phyloP scores from a whole-genome alignment of 2,797 vertebrate genomes.

The Enteromius paludinosus region DNA sequence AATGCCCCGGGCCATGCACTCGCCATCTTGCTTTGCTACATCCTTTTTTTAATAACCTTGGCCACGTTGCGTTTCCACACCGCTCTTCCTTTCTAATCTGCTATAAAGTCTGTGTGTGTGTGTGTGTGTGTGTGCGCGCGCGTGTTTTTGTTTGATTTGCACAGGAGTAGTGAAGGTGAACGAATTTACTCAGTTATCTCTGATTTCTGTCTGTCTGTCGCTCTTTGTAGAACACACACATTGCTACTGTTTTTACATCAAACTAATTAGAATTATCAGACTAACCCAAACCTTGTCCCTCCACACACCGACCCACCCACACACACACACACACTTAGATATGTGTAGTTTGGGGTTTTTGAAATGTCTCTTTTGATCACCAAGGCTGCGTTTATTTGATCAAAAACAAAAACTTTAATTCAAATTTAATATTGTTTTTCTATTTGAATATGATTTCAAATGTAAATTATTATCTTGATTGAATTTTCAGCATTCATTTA shows the following conservation, averaged over 20 bases:
- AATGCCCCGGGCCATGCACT: constrained; percentile 92
- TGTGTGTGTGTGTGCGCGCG: constrained; percentile 45
- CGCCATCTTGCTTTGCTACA: constrained; percentile 90
- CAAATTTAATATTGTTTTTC: not conserved
- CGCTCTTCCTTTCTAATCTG: constrained; percentile 63
- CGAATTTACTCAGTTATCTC: constrained; percentile 52
- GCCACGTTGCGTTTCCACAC: constrained; percentile 81
- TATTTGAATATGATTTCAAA: not conserved
- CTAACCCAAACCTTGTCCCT: not conserved
- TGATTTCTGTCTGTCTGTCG: constrained; percentile 44
- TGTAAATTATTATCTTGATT: not conserved
- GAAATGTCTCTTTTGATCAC: not conserved
- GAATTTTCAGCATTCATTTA: not conserved
- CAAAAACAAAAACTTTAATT: not conserved
- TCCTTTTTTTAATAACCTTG: constrained; percentile 91
- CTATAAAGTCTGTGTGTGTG: constrained; percentile 50
- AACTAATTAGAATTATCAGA: not conserved
- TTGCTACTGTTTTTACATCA: not conserved
- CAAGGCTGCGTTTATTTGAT: not conserved
- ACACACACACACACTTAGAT: not conserved
- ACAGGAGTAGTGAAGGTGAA: constrained; percentile 65
- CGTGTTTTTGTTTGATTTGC: constrained; percentile 60
- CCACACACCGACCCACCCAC: not conserved
- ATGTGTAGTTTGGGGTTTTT: not conserved
- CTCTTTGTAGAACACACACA: constrained; percentile 14